Evolutionary conservation across 2,113 vertebrate species (phyloP).

Genomic region (Tympanuchus pallidicinctus): DNA sequence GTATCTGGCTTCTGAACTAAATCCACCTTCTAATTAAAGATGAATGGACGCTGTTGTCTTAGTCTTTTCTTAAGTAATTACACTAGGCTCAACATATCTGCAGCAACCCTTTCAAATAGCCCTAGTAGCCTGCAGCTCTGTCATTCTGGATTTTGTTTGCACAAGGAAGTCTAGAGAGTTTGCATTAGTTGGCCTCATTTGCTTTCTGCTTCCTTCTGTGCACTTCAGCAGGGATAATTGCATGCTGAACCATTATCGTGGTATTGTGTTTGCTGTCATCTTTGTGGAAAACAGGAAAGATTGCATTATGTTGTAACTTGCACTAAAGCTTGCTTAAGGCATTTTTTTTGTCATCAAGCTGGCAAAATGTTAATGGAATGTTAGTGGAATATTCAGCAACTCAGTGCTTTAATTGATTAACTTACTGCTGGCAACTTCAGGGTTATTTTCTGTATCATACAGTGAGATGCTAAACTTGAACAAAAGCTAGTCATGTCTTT

Average conservation of each 20-base stretch:
- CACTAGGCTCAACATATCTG: neutral
- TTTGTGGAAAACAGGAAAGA: conserved; percentile 43
- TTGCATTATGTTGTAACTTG: conserved; percentile 20
- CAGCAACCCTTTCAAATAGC: conserved; percentile 33
- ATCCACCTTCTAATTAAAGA: neutral
- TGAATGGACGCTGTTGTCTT: neutral
- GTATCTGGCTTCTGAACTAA: neutral
- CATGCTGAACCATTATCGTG: conserved; percentile 13
- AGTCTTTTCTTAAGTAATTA: conserved; percentile 10
- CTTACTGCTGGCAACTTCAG: neutral
- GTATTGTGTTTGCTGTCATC: conserved; percentile 43
- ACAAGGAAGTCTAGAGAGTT: conserved; percentile 32
- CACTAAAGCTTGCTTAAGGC: conserved; percentile 18
- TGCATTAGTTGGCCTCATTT: conserved; percentile 56
- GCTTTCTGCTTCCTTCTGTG: conserved; percentile 57
- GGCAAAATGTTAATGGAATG: neutral
- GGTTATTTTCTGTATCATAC: neutral
- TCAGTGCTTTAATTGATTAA: neutral
- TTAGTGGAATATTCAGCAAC: neutral
- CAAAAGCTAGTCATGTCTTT: neutral
- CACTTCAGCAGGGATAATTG: conserved; percentile 50
- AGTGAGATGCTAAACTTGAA: neutral
- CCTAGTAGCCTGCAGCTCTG: conserved; percentile 61
- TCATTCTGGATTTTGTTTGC: conserved; percentile 65
- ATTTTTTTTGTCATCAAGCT: neutral